Percentiles rank a stretch among this genome's conserved stretches.
Conservation (phyloP, 2,888 invertebrate species). For the Amphipoea oculea region DNA sequence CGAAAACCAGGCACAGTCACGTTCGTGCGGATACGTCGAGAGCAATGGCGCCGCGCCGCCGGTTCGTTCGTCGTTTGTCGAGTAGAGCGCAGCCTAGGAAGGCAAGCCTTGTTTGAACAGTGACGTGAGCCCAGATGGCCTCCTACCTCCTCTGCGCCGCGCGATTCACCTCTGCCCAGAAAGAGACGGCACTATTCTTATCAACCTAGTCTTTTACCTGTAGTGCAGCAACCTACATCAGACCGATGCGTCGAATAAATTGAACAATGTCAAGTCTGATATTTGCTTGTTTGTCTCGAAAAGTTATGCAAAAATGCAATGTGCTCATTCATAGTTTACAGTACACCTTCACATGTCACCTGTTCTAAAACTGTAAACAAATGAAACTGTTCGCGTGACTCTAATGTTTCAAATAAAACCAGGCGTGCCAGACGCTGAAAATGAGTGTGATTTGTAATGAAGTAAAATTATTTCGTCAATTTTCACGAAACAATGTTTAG, state of each 20-base stretch:
- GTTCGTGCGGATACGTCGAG: conserved; percentile 88
- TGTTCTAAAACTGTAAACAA: conserved; percentile 54
- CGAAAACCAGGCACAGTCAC: conserved; percentile 87
- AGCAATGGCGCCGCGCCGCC: conserved; percentile 86
- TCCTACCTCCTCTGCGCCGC: conserved; percentile 73
- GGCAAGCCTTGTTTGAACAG: conserved; percentile 88
- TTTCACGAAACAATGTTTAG: background rate
- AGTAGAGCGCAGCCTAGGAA: conserved; percentile 87
- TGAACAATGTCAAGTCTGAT: conserved; percentile 85
- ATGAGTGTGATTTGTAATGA: conserved; percentile 18
- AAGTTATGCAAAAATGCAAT: conserved; percentile 79
- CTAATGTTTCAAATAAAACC: conserved; percentile 49
- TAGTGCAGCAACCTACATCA: conserved; percentile 89
- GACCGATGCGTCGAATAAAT: conserved; percentile 80
- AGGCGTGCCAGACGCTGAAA: conserved; percentile 60
- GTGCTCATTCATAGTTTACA: conserved; percentile 49
- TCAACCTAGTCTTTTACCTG: conserved; percentile 78
- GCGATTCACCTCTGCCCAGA: conserved; percentile 54
- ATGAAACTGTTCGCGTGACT: conserved; percentile 62
- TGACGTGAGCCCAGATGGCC: conserved; percentile 80
- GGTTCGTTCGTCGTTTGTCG: conserved; percentile 85
- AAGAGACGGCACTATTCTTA: conserved; percentile 72
- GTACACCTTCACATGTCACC: conserved; percentile 40
- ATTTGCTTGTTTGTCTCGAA: conserved; percentile 81
- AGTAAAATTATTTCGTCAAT: background rate